Evolutionary conservation across 2,888 invertebrate genomes (phyloP), one percentile per base, ranked within the genome.

Genomic region (Tetranychus piercei): DNA sequence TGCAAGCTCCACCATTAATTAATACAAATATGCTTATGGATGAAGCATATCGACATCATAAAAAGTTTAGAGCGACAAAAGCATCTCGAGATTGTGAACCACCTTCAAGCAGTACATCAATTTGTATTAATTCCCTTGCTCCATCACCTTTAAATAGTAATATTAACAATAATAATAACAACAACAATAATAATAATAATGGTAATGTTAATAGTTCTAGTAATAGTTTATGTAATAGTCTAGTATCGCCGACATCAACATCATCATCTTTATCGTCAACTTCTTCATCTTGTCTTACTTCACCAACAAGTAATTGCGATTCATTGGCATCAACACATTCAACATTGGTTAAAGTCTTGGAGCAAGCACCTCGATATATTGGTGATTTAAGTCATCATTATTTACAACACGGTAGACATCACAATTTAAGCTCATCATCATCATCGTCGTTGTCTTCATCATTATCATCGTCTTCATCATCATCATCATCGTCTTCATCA

Each of bases 31-130:
- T 80, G 81, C 84, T 94, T 75, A 93, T 94, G 92, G 92, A 93
- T 82, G 93, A 92, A 83, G 92, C 92, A 20, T 94, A 94, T 85
- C 92, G 93, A 82, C 93, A 93, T 77, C 94, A 94, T 86, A 94
- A 94, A 84, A 94, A 94, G 83, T 94, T 94, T 87, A 88, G 94
- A 8, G 81, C 80, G 1, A 77, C 78, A 18, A 66, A 72, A 44
- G 55, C 72, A 45, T 66, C 77, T 8, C 75, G 78, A 34, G 78
- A 77, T n/a, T 75, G 76, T 5, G 78, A 78, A 44, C 76, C 77
- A 22, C 75, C 75, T 73, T 22, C 76, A 15, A 78, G 78, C 65
- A 77, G 77, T 67, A 77, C 78, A 20, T 75, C 75, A 18, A 74
- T 76, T 3, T n/a, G 22, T 9, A 77, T 76, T 8, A 72, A 69